Evolutionary conservation across 2,888 invertebrate genomes (phyloP), one percentile per base, ranked within the genome.

Genomic region (Cheilosia impressa): DNA sequence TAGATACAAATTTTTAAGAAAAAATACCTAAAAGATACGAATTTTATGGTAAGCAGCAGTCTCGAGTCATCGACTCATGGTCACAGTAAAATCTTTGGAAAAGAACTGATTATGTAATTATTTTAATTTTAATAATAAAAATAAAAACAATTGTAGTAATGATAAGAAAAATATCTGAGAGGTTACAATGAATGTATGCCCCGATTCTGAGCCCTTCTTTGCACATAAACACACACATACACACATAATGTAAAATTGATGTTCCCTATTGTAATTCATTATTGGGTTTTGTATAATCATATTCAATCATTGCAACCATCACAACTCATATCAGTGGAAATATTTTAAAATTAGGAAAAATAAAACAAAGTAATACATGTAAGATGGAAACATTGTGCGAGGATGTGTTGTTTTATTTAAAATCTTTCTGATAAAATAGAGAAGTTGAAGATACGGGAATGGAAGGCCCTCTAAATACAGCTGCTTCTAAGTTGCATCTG

Each of bases 1-100:
- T 85, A 85, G 85, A 77, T 85, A 85, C 76, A 81, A 85, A 77
- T 85, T 85, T 85, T 79, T 69, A 69, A 83, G 65, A 52, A 60
- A 65, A 62, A 63, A 47, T 10, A 50, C 53, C 69, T 76, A 84
- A 75, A 79, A 55, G 84, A 84, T 84, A 80, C 75, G 79, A 75
- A 84, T 75, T 79, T 65, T 84, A 84, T 43, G 69, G 52, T 75
- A 76, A 83, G 73, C 52, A 58, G 58, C 78, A 79, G 66, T 63
- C 24, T 13, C 5, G 34, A 60, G 41, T 45, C n/a, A 52, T 50
- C 57, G 60, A 79, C 69, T 79, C 83, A 65, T 62, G 27, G 66
- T 55, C 43, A 76, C 79, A 79, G 75, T 75, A 69, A 75, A 84
- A 79, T 69, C 79, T 84, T 84, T 84, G 84, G 79, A 80, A 84